Conservation (phyloP, 1,140 invertebrate genomes). For the Cherax destructor region DNA sequence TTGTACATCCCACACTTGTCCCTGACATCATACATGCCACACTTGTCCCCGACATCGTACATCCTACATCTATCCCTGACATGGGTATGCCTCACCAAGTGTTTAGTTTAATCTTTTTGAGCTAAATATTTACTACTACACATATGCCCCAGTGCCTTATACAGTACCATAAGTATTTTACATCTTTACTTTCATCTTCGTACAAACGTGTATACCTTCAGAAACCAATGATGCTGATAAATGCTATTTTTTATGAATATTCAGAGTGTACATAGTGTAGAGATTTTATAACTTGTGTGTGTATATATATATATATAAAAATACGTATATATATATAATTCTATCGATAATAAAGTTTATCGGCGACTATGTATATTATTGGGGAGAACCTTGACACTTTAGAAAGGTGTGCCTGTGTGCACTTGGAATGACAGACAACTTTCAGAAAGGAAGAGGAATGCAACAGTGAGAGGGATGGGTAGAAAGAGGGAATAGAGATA, state of each 20-base stretch:
- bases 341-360: constrained; percentile 43
- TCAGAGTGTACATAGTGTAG: constrained; percentile 42
- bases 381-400: no score
- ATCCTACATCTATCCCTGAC: no score
- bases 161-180: background rate
- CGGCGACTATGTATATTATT: background rate
- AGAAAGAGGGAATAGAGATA: no score
- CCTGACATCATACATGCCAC: no score
- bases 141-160: constrained; percentile 31
- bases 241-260: constrained; percentile 38
- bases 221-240: constrained; percentile 57
- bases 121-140: background rate
- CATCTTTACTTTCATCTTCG: constrained; percentile 33
- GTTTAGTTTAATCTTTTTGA: no score
- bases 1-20: no score
- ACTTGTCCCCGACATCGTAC: no score
- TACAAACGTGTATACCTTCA: constrained; percentile 53
- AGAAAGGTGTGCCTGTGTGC: no score
- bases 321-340: constrained; percentile 54
- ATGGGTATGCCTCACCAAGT: no score
- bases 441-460: no score
- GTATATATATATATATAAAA: background rate
- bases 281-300: constrained; percentile 53
- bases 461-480: no score
- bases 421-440: no score